Percentiles rank a stretch among this genome's conserved stretches.
phyloP scores from a whole-genome alignment of 2,797 vertebrate genomes.

The Clamator glandarius region DNA sequence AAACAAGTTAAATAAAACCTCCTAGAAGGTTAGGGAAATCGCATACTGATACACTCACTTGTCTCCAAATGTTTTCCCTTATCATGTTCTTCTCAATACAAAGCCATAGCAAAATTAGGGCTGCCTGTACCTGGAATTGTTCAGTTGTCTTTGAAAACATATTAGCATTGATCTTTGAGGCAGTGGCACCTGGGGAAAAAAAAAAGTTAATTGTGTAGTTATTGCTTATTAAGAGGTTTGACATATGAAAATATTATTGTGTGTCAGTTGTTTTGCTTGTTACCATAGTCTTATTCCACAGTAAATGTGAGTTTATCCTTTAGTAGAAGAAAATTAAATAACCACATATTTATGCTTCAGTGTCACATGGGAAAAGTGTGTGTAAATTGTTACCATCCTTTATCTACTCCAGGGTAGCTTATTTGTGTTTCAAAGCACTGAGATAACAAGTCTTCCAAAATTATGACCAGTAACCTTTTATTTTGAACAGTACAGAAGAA shows the following conservation, averaged over 20 bases:
- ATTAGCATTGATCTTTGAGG: background rate
- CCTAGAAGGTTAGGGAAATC: background rate
- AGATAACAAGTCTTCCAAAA: conserved; percentile 5
- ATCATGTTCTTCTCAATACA: background rate
- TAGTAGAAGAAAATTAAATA: conserved; percentile 9
- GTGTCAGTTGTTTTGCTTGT: background rate
- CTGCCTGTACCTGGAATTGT: background rate
- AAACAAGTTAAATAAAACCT: conserved; percentile 65
- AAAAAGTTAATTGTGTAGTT: background rate
- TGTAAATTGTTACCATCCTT: background rate
- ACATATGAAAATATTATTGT: background rate
- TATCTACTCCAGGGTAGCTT: background rate
- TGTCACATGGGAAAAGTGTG: background rate
- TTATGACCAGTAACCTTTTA: background rate
- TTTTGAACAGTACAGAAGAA: background rate
- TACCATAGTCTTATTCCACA: background rate
- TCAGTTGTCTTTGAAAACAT: background rate
- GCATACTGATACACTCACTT: background rate
- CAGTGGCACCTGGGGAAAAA: background rate
- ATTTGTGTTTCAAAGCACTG: background rate
- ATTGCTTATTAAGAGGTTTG: background rate
- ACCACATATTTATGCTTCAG: background rate
- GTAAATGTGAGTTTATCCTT: background rate
- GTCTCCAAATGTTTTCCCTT: conserved; percentile 14
- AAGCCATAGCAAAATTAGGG: conserved; percentile 2